Percentiles rank a stretch among this genome's conserved stretches.
Conservation (phyloP, 2,888 invertebrate genomes). For the Tiliacea citrago region DNA sequence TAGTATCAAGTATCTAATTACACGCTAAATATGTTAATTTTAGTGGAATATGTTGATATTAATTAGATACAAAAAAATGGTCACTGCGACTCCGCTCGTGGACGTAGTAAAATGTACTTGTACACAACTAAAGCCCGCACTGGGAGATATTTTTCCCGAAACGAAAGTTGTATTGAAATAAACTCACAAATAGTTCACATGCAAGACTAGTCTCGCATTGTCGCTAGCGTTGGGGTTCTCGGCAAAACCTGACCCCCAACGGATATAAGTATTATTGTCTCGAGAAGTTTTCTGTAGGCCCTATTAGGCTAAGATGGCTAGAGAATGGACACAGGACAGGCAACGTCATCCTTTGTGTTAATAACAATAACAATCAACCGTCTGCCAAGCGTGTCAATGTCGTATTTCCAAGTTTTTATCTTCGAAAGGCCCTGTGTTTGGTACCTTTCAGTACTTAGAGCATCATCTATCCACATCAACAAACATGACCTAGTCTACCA, state of each 20-base stretch:
- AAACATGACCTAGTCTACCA: constrained; percentile 21
- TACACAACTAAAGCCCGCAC: background rate
- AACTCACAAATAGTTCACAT: background rate
- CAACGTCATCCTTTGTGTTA: constrained; percentile 5
- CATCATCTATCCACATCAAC: constrained; percentile 1
- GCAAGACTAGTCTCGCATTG: background rate
- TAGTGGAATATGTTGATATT: constrained; percentile 2
- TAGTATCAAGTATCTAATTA: constrained; percentile 18
- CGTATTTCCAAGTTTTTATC: background rate
- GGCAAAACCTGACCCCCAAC: no score
- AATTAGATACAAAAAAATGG: no score
- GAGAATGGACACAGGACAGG: background rate
- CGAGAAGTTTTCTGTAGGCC: background rate
- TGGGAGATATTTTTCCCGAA: background rate
- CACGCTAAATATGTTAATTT: background rate
- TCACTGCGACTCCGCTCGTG: background rate
- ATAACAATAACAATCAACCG: background rate
- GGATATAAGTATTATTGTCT: background rate
- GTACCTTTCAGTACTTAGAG: background rate
- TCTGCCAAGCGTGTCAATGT: constrained; percentile 30
- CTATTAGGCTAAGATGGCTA: background rate
- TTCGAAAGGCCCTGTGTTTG: background rate
- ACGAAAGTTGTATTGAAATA: background rate
- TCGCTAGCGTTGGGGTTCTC: background rate
- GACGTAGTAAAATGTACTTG: no score